These are phyloP conservation scores for Drosophila anomalipes DNA, from an alignment of 2,888 invertebrate species.

Conservation along the genomic window DNA sequence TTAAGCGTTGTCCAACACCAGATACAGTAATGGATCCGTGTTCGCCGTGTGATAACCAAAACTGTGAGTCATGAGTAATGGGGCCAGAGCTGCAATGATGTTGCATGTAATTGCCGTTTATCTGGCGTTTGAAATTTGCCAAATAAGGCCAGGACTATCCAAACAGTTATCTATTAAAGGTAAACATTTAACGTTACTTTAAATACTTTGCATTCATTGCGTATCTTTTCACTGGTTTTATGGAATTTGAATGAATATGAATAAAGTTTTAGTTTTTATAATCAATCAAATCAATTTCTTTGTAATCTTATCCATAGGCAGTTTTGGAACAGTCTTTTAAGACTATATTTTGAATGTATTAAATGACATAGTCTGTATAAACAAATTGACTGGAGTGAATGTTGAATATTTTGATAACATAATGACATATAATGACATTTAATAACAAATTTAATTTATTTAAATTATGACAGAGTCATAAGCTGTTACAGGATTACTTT, in stretches of 20 bases:
- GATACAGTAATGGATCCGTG: slow-evolving; percentile 73
- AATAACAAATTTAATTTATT: not conserved
- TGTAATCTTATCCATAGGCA: not conserved
- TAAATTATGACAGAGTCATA: not conserved
- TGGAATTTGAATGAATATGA: not conserved
- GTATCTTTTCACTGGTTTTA: not conserved
- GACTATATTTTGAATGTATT: not conserved
- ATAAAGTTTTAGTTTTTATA: not conserved
- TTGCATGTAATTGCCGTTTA: slow-evolving; percentile 49
- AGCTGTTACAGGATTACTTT: not conserved
- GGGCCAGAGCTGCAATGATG: slow-evolving; percentile 25
- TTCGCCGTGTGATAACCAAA: slow-evolving; percentile 46
- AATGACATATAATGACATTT: too few species aligned
- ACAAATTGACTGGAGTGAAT: not conserved
- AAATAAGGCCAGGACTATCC: slow-evolving; percentile 18
- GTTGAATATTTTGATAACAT: not conserved
- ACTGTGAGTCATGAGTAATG: slow-evolving; percentile 40
- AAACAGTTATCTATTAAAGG: not conserved
- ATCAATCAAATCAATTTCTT: not conserved
- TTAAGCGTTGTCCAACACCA: slow-evolving; percentile 77
- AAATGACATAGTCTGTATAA: not conserved
- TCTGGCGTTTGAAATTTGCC: slow-evolving; percentile 47
- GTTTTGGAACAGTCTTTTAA: not conserved
- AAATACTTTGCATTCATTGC: not conserved
- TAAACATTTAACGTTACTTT: not conserved